Evolutionary conservation across 1,140 invertebrate species (phyloP).

Genomic region (Charaxes varanes): DNA sequence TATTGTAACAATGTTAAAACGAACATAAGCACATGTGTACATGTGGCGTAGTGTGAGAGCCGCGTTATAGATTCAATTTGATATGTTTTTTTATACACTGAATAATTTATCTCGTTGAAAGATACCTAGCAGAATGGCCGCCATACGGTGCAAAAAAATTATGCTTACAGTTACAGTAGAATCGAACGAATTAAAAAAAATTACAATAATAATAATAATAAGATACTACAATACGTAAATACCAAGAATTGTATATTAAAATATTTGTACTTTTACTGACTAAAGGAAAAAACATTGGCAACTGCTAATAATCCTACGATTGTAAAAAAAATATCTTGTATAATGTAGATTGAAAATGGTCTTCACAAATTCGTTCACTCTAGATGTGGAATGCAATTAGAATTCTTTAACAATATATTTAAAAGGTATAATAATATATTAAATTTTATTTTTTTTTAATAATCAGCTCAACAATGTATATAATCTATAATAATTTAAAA

Average conservation of each 20-base stretch:
- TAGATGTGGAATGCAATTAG: conserved; percentile 76
- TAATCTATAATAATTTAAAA: conserved; percentile 76
- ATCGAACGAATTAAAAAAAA: conserved; percentile 66
- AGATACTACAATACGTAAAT: conserved; percentile 74
- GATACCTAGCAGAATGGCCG: conserved; percentile 63
- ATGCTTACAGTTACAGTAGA: conserved; percentile 72
- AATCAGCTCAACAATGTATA: conserved; percentile 76
- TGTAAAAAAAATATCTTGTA: conserved; percentile 74
- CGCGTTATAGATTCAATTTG: conserved; percentile 52
- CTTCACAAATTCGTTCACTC: conserved; percentile 72
- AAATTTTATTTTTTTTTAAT: conserved; percentile 77
- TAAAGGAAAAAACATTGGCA: conserved; percentile 76
- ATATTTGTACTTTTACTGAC: conserved; percentile 77
- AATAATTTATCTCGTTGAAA: conserved; percentile 63
- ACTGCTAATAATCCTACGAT: conserved; percentile 73
- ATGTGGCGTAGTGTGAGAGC: conserved; percentile 33
- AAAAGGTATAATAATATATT: conserved; percentile 77
- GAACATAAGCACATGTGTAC: conserved; percentile 19
- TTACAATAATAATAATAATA: too few species aligned
- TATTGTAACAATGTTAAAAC: conserved; percentile 4
- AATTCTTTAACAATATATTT: conserved; percentile 76
- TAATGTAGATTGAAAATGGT: conserved; percentile 73
- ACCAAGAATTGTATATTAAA: conserved; percentile 75
- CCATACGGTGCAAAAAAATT: conserved; percentile 63
- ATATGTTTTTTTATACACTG: conserved; percentile 70